Conservation (phyloP, 2,797 vertebrate genomes). For the Chloroceryle inda region DNA sequence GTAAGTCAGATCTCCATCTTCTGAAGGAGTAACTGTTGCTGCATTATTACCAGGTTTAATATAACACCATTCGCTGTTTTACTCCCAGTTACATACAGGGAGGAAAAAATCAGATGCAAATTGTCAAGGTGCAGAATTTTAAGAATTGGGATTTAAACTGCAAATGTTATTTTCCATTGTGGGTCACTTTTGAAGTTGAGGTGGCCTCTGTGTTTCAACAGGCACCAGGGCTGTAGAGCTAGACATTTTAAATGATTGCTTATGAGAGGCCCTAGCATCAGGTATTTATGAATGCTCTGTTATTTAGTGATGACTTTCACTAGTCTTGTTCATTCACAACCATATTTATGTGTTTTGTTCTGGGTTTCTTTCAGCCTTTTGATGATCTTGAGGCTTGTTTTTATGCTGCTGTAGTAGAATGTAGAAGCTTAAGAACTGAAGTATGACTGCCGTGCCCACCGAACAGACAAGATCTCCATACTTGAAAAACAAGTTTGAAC, state of each 20-base stretch:
- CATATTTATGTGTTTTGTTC: not conserved
- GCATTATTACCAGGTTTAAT: not conserved
- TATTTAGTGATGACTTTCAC: not conserved
- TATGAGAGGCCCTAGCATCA: not conserved
- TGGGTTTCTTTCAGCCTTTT: slow-evolving; percentile 83
- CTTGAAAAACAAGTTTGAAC: slow-evolving; percentile 29
- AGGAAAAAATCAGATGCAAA: not conserved
- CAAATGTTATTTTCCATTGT: not conserved
- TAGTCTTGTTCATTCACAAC: not conserved
- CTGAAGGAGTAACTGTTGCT: not conserved
- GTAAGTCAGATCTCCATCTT: not conserved
- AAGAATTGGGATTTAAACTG: not conserved
- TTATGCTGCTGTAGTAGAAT: slow-evolving; percentile 77
- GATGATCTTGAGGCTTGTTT: slow-evolving; percentile 90
- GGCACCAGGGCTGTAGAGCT: not conserved
- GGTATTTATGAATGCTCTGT: not conserved
- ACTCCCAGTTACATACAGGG: not conserved
- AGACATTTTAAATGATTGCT: not conserved
- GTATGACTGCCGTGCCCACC: not conserved
- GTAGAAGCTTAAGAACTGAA: not conserved
- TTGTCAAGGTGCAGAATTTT: not conserved
- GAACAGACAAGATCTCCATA: not conserved
- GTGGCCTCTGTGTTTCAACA: not conserved
- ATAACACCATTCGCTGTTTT: not conserved
- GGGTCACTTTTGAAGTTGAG: not conserved